A percentile compares a stretch with the other conserved stretches of the same genome.
These are phyloP conservation scores for Periparus ater DNA, from an alignment of 2,797 vertebrate genomes.

Conservation along the genomic window DNA sequence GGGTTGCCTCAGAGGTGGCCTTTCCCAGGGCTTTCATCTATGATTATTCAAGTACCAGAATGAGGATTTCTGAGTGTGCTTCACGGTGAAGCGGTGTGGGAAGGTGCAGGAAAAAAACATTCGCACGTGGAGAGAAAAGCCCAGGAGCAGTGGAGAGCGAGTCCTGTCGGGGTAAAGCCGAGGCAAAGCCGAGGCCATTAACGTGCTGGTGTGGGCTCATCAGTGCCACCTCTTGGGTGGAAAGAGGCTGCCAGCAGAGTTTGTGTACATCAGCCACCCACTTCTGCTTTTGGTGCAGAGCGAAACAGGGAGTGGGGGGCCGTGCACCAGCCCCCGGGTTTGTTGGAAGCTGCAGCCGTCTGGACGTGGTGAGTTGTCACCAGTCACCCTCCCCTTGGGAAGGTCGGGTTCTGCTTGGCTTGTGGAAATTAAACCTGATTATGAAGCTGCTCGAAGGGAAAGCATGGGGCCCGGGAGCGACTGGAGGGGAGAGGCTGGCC, in stretches of 20 bases:
- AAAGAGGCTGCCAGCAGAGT: not conserved
- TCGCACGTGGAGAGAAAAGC: fast-evolving
- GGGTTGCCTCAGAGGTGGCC: not conserved
- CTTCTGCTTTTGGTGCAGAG: not conserved
- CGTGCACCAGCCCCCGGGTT: fast-evolving
- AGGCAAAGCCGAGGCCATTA: not conserved
- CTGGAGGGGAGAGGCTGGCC: not conserved
- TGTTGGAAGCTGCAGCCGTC: not conserved
- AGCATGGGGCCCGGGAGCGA: not conserved
- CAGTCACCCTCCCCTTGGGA: not conserved
- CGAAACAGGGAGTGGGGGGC: fast-evolving
- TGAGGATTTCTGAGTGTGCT: not conserved
- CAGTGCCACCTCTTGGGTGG: slow-evolving; percentile 51
- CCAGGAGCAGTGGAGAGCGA: fast-evolving
- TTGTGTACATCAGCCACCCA: not conserved
- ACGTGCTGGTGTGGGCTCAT: not conserved
- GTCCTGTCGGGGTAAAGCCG: not conserved
- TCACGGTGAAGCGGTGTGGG: not conserved
- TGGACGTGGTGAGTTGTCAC: not conserved
- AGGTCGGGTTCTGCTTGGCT: not conserved
- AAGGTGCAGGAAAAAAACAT: not conserved
- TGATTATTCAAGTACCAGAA: not conserved
- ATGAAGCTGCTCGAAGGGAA: not conserved
- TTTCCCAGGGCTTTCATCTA: not conserved
- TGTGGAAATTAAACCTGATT: not conserved